Conservation (phyloP, 1,140 invertebrate genomes). For the Lithobius niger region DNA sequence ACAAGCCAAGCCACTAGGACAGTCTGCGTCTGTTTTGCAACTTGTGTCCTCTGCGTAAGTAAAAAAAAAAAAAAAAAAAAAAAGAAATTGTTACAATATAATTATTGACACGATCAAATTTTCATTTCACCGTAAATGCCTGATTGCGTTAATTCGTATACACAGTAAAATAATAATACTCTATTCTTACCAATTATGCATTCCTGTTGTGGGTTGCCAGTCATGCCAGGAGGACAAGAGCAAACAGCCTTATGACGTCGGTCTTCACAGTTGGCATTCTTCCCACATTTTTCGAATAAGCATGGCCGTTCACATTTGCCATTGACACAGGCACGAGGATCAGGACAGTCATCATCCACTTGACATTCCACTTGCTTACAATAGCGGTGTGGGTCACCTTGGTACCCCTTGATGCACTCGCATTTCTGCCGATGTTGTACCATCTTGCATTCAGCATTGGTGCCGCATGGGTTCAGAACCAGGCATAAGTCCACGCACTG, state of each 20-base stretch:
- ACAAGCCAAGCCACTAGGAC: constrained; percentile 31
- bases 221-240: constrained; percentile 25
- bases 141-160: too few relatives aligned
- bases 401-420: constrained; percentile 21
- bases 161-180: background rate
- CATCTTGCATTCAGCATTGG: constrained; percentile 21
- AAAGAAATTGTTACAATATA: background rate
- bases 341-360: constrained; percentile 52
- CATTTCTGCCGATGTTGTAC: constrained; percentile 19
- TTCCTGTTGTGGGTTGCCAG: constrained; percentile 22
- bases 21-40: constrained; percentile 29
- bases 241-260: constrained; percentile 26
- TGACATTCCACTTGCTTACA: constrained; percentile 65
- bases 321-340: constrained; percentile 56
- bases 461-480: constrained; percentile 64
- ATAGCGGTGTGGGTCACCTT: constrained; percentile 33
- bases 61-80: background rate
- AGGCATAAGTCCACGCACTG: constrained; percentile 18
- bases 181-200: background rate
- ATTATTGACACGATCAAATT: background rate
- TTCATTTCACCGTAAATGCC: too few relatives aligned
- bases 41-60: background rate
- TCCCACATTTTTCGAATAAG: constrained; percentile 52
- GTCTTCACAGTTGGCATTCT: constrained; percentile 60
- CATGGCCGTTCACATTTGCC: constrained; percentile 63